Conservation (phyloP, 2,113 vertebrate genomes). For the Eidolon helvum region DNA sequence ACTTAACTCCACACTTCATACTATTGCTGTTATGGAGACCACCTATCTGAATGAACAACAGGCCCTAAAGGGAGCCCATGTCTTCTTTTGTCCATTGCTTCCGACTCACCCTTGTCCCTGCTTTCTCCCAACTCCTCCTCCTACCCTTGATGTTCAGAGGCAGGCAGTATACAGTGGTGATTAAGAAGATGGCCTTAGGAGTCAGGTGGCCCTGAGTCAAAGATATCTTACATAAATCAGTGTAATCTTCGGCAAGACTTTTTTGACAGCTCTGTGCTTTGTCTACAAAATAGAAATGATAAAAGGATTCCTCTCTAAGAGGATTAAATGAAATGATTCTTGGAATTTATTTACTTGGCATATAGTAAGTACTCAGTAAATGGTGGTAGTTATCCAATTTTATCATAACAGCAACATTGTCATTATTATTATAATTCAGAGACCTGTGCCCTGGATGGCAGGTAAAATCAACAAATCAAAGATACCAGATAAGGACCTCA, state of each 20-base stretch:
- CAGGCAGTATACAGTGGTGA: background rate
- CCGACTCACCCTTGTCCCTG: background rate
- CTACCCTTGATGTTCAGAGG: background rate
- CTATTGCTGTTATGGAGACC: background rate
- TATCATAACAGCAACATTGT: background rate
- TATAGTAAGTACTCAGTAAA: background rate
- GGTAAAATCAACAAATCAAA: background rate
- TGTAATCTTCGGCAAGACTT: background rate
- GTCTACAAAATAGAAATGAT: background rate
- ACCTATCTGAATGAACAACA: no score
- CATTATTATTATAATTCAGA: background rate
- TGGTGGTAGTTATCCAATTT: background rate
- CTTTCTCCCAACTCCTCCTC: background rate
- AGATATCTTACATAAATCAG: background rate
- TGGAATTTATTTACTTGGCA: background rate
- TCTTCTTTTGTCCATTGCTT: background rate
- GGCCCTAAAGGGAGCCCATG: no score
- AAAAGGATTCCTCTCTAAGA: background rate
- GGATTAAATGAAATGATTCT: background rate
- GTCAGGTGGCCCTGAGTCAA: background rate
- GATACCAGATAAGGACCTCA: background rate
- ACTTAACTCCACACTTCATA: fast-evolving
- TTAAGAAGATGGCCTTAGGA: background rate
- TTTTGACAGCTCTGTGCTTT: background rate
- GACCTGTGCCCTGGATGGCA: background rate